Percentiles rank a stretch among this genome's conserved stretches.
phyloP scores from a whole-genome alignment of 37 sponge, comb jelly and placozoan genomes.

The Theonella swinhoei region DNA sequence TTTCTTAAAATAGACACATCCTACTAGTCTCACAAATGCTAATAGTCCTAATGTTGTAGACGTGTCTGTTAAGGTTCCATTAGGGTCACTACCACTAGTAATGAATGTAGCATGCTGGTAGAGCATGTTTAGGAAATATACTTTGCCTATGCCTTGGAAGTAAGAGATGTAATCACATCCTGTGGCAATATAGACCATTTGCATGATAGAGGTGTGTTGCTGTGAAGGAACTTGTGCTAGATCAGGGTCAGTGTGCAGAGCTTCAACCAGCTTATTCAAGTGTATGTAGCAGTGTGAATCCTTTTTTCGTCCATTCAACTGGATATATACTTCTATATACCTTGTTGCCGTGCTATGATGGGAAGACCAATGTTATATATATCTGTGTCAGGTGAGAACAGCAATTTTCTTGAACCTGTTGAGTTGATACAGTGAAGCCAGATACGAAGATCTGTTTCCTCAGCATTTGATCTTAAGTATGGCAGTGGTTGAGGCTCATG shows the following conservation, averaged over 20 bases:
- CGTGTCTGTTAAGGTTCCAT: not conserved
- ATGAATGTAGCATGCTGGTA: slow-evolving; percentile 33
- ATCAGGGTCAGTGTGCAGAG: slow-evolving; percentile 19
- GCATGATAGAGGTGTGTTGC: not conserved
- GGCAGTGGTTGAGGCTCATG: not conserved
- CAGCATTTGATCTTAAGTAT: not conserved
- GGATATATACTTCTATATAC: not conserved
- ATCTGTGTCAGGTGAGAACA: slow-evolving; percentile 40
- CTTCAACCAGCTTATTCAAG: not conserved
- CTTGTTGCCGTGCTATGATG: not conserved
- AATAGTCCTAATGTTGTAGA: not conserved
- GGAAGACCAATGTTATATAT: slow-evolving; percentile 13
- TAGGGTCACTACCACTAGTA: not conserved
- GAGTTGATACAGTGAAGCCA: slow-evolving; percentile 13
- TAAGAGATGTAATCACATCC: slow-evolving; percentile 47
- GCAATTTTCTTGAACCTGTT: not conserved
- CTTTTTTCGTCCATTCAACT: not conserved
- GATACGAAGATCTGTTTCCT: slow-evolving; percentile 19
- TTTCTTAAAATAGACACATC: slow-evolving; percentile 25
- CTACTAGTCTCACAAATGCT: slow-evolving; percentile 24
- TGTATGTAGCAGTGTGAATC: not conserved
- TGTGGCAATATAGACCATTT: slow-evolving; percentile 12
- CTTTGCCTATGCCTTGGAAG: slow-evolving; percentile 21
- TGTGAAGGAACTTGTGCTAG: not conserved
- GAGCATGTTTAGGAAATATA: not conserved